phyloP scores from a whole-genome alignment of 2,888 invertebrate species.

The Rhimphoctona megacephalus region DNA sequence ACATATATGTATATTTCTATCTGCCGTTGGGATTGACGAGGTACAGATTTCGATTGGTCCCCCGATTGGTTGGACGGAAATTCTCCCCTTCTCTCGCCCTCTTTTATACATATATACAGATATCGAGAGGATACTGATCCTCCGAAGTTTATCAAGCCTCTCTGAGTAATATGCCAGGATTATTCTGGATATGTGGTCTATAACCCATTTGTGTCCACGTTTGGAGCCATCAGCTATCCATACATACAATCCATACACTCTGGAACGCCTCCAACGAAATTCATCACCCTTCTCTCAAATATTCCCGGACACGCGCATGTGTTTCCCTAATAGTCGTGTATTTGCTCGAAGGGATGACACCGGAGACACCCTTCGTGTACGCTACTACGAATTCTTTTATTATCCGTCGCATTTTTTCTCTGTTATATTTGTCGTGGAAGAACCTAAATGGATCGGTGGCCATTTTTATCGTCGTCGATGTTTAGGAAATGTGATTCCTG shows the following conservation, averaged over 20 bases:
- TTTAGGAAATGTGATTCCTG: not conserved
- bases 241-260: not conserved
- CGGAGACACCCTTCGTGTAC: not conserved
- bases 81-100: not conserved
- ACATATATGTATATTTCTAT: not conserved
- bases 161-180: constrained; percentile 64
- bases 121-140: constrained; percentile 32
- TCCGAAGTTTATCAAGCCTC: constrained; percentile 59
- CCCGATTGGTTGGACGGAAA: not conserved
- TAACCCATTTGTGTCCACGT: constrained; percentile 56
- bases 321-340: constrained; percentile 15
- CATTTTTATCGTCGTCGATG: not conserved
- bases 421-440: not conserved
- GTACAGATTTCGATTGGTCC: constrained; percentile 30
- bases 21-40: constrained; percentile 4
- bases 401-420: not conserved
- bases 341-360: constrained; percentile 17
- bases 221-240: constrained; percentile 45
- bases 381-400: not conserved
- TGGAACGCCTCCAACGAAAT: constrained; percentile 13
- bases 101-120: not conserved
- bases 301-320: constrained; percentile 42
- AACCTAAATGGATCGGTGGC: not conserved
- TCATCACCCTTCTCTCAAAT: constrained; percentile 22
- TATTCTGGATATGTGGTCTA: constrained; percentile 63